Conservation (phyloP, 2,113 vertebrate genomes). For the Myotis lucifugus region DNA sequence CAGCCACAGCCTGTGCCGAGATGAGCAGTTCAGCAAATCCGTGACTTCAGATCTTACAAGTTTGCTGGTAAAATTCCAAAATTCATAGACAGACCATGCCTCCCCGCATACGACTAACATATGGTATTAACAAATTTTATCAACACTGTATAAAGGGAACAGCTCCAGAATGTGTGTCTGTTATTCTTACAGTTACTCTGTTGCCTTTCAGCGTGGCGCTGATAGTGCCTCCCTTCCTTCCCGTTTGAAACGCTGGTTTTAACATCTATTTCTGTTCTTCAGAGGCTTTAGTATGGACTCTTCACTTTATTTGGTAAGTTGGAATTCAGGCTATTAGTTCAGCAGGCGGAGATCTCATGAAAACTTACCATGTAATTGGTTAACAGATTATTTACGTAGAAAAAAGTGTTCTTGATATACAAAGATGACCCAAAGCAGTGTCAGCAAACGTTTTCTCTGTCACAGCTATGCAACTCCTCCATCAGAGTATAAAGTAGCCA, state of each 20-base stretch:
- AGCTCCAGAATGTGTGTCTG: conserved; percentile 80
- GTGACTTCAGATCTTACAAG: conserved; percentile 71
- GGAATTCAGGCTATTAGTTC: neutral
- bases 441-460: neutral
- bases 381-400: conserved; percentile 53
- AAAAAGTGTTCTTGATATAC: conserved; percentile 20
- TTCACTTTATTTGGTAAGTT: conserved; percentile 47
- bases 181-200: conserved; percentile 73
- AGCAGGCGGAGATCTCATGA: neutral
- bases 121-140: conserved; percentile 84
- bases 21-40: conserved; percentile 73
- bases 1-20: conserved; percentile 36
- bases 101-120: conserved; percentile 82
- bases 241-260: conserved; percentile 67
- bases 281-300: conserved; percentile 20
- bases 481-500: neutral
- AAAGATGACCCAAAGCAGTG: neutral
- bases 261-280: conserved; percentile 73
- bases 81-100: conserved; percentile 79
- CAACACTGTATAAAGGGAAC: conserved; percentile 71
- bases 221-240: conserved; percentile 61
- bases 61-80: conserved; percentile 82
- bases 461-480: neutral
- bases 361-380: neutral
- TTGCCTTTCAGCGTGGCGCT: conserved; percentile 62